Base-by-base conservation (phyloP, 2,797 vertebrate species). In the Siniperca undulata region DNA sequence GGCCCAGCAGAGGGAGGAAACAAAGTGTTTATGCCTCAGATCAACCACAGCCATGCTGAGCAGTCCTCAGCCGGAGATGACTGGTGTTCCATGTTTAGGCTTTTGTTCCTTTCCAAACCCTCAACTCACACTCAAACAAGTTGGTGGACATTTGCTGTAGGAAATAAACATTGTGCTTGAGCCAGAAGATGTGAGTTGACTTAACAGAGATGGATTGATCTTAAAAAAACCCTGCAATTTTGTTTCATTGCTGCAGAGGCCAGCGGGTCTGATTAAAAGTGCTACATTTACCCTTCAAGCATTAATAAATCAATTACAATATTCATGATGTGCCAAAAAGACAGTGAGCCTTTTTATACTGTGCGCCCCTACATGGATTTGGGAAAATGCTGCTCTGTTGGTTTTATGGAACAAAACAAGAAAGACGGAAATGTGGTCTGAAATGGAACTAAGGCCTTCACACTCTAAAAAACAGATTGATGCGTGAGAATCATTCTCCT, bases 11-110 rank as follows among this genome's bases (percentile, higher is more conserved):
- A 65, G 19, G 60, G 52, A 84, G 78, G 83, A 89, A 86, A 83
- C 52, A 16, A 20, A 73, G 24, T 85, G 79, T 82, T 89, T 86
- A 71, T 61, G 66, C 52, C 36, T 42, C 68, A 61, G 40, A 82
- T 70, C 64, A 44, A 58, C 66, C 74, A 12, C 22, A 48, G 55
- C 36, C 42, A 27, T 17, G 56, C 24, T 38, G 38, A 48, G 48
- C 61, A 50, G n/a, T 62, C n/a, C 20, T 71, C 66, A n/a, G 0
- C 55, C 4, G 10, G 59, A 60, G 70, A 69, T 61, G 46, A 73
- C 64, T 30, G 61, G 34, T 53, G n/a, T 70, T 83, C 58, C 52
- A 38, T 76, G 71, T 83, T 81, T 53, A 82, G 77, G 12, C 36
- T 62, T 52, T 70, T 78, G 70, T 86, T 84, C 68, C 50, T 69